A percentile compares a stretch with the other conserved stretches of the same genome.
These are phyloP conservation scores for Dreissena rostriformis DNA, from an alignment of 1,140 invertebrate genomes.

Conservation along the genomic window DNA sequence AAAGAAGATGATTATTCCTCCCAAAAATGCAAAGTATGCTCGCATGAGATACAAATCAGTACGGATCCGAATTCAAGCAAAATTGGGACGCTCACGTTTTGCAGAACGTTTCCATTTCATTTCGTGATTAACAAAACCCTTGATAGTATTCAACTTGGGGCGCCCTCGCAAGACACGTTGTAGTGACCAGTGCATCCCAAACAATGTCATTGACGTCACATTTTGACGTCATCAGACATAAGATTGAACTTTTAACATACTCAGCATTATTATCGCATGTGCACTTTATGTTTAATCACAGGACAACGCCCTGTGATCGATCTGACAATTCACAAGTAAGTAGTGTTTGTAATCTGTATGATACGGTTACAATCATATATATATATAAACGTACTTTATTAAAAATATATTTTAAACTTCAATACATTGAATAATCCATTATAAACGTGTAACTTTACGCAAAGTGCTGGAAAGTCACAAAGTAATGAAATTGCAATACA, in stretches of 20 bases:
- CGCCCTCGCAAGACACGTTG: conserved; percentile 71
- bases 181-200: conserved; percentile 56
- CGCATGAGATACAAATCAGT: conserved; percentile 56
- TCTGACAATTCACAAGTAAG: conserved; percentile 29
- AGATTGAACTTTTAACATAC: conserved; percentile 70
- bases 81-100: conserved; percentile 88
- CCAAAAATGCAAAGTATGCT: conserved; percentile 57
- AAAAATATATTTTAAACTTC: no score
- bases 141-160: conserved; percentile 89
- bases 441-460: no score
- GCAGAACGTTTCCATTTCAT: conserved; percentile 96
- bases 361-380: no score
- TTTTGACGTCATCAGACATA: conserved; percentile 69
- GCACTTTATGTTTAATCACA: conserved; percentile 73
- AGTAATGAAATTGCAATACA: no score
- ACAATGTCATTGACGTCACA: conserved; percentile 60
- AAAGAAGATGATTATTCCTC: conserved; percentile 50
- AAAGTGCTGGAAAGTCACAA: no score
- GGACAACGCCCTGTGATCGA: conserved; percentile 54
- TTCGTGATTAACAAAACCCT: conserved; percentile 94
- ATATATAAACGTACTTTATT: no score
- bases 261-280: conserved; percentile 72
- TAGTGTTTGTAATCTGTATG: neutral
- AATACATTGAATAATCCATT: no score
- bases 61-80: conserved; percentile 66